Evolutionary conservation across 2,113 vertebrate species (phyloP), one percentile per base, ranked within the genome.

Genomic region (Entomyzon cyanotis): DNA sequence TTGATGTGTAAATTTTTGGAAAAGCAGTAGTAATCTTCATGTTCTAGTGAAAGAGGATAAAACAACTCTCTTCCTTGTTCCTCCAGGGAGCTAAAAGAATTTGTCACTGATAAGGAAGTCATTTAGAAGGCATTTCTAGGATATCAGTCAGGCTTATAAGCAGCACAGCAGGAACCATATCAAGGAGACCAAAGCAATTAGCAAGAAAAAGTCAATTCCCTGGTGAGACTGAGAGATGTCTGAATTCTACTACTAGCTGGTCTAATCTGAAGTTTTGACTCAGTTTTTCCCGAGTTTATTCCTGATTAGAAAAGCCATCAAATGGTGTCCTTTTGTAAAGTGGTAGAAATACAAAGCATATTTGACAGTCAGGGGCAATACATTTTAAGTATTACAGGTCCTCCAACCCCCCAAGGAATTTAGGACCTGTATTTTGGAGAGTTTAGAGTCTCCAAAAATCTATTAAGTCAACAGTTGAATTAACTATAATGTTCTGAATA

Each of bases 61-160:
- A 96, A 89, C 82, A 91, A 84, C 74, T 89, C 92, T 93, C 91
- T 93, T 86, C 15, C 63, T 87, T 83, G 50, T 67, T 94, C 74
- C 96, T 94, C 87, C 75, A 87, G 94, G 91, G 96, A 96, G 67
- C 69, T 83, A 30, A 94, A 96, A 92, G 92, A 90, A 92, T 95
- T 94, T 94, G 91, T 84, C 75, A 74, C 93, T 94, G 96, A 96
- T 96, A 97, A 96, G 89, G 74, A 91, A 95, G 91, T 94, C 27
- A 96, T 96, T 96, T 96, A 96, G 96, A 96, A 97, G 96, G 91
- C 94, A 96, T 95, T 94, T 96, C 94, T 95, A 94, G 84, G 91
- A 92, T 97, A 96, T 96, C 96, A 96, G 90, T 97, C 79, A 94
- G 84, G 49, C 95, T 95, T 96, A 95, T 92, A 96, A 94, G 92